Conservation (phyloP, 2,113 vertebrate species). For the Falco punctatus region DNA sequence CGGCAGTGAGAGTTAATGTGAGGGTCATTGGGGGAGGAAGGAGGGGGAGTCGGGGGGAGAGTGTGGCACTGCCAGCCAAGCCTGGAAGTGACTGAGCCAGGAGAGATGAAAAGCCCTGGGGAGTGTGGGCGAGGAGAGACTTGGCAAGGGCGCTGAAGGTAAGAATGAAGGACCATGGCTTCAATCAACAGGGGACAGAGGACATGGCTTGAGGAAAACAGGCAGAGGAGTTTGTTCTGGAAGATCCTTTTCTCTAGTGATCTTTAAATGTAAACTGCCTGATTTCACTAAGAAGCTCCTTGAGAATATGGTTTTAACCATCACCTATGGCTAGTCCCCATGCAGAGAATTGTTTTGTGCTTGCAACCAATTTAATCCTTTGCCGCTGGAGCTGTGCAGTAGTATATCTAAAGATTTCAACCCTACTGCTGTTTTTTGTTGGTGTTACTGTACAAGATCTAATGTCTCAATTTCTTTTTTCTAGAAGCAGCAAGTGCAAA, state of each 20-base stretch:
- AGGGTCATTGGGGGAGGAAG: neutral
- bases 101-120: neutral
- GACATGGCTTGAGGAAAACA: neutral
- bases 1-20: neutral
- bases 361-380: neutral
- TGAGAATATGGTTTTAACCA: neutral
- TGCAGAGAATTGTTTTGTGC: neutral
- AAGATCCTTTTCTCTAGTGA: neutral
- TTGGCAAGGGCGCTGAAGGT: neutral
- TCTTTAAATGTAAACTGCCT: neutral
- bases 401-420: neutral
- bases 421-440: neutral
- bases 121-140: neutral
- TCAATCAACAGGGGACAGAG: neutral
- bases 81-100: neutral
- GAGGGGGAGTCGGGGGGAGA: neutral
- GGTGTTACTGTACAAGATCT: neutral
- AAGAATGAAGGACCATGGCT: neutral
- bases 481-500: neutral
- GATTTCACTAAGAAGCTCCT: neutral
- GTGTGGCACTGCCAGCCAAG: neutral
- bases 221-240: neutral
- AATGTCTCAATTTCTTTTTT: neutral
- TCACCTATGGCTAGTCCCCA: neutral
- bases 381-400: neutral